Evolutionary conservation across 2,797 vertebrate species (phyloP).

Genomic region (Sparus aurata): DNA sequence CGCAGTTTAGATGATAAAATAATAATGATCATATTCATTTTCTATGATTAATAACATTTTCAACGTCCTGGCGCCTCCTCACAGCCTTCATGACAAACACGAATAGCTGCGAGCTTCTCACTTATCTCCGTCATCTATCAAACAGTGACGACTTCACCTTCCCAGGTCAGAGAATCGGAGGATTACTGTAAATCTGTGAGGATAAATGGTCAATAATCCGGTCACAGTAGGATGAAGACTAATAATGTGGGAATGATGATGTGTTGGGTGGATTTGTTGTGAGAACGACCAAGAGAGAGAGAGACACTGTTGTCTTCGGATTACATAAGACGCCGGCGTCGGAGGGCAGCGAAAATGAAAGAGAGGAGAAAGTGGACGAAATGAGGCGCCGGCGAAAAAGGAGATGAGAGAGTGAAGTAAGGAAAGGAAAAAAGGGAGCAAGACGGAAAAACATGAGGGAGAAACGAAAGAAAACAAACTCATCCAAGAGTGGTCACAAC

Average conservation of each 20-base stretch:
- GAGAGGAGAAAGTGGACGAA: background rate
- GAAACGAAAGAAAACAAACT: background rate
- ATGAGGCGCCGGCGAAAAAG: background rate
- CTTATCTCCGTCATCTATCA: background rate
- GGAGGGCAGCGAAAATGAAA: background rate
- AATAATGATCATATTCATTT: no score
- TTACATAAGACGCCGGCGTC: constrained; percentile 61
- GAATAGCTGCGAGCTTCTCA: no score
- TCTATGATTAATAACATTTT: background rate
- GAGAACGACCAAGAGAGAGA: background rate
- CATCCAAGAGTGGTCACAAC: background rate
- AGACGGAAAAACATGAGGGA: background rate
- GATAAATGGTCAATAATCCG: background rate
- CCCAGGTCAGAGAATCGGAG: no score
- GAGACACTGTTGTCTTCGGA: constrained; percentile 25
- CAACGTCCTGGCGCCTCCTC: background rate
- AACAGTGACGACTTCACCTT: background rate
- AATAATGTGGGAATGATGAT: background rate
- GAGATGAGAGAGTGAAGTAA: background rate
- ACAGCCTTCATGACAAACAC: no score
- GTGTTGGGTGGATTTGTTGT: background rate
- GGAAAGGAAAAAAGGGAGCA: background rate
- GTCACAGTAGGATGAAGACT: constrained; percentile 12
- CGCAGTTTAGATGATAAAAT: background rate
- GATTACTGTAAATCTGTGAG: background rate